phyloP scores from a whole-genome alignment of 2,797 vertebrate genomes.

The Myotis findleyi region DNA sequence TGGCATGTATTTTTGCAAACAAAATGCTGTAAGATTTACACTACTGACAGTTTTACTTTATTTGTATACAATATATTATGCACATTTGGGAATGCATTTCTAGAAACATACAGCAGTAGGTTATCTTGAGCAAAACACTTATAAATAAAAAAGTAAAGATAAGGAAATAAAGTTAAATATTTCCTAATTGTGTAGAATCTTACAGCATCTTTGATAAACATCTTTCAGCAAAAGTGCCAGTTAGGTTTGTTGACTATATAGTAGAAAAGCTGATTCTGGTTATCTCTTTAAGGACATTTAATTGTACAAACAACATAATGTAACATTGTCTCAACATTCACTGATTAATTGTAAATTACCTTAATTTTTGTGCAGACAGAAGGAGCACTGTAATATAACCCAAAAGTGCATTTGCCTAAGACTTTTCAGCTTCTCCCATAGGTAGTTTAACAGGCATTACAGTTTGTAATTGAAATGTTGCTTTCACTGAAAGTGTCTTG shows the following conservation, averaged over 20 bases:
- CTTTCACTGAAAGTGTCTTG: constrained; percentile 85
- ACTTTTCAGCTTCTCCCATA: constrained; percentile 84
- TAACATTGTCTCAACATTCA: constrained; percentile 84
- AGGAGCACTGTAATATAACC: constrained; percentile 74
- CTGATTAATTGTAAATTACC: constrained; percentile 85
- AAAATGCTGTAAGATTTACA: constrained; percentile 89
- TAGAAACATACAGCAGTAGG: constrained; percentile 76
- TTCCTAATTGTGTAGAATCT: constrained; percentile 80
- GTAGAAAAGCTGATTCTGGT: constrained; percentile 82
- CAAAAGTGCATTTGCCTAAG: constrained; percentile 81
- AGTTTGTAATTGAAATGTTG: constrained; percentile 86
- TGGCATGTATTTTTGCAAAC: constrained; percentile 87
- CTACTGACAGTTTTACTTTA: constrained; percentile 85
- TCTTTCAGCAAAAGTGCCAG: constrained; percentile 80
- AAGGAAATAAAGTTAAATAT: constrained; percentile 60
- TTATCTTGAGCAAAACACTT: constrained; percentile 75
- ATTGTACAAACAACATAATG: constrained; percentile 85
- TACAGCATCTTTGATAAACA: constrained; percentile 83
- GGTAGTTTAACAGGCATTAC: constrained; percentile 81
- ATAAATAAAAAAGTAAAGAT: constrained; percentile 59
- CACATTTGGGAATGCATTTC: constrained; percentile 80
- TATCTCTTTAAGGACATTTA: constrained; percentile 82
- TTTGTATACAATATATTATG: constrained; percentile 83
- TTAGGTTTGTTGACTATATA: constrained; percentile 82
- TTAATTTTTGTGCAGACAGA: constrained; percentile 83